These are phyloP conservation scores for Phocoena sinus DNA, from an alignment of 2,113 vertebrate genomes.

Conservation along the genomic window DNA sequence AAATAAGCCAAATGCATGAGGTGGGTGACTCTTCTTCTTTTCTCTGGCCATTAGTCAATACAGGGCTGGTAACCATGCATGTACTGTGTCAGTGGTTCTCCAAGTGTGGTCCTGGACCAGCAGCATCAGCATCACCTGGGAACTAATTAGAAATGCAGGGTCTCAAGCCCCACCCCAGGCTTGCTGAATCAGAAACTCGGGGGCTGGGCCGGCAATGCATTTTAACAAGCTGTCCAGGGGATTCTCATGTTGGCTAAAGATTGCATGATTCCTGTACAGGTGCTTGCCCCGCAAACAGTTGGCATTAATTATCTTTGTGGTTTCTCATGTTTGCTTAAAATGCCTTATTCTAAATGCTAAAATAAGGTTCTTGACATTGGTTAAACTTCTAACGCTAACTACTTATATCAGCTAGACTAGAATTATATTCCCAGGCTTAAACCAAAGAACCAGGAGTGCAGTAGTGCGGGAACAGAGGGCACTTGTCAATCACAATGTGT, in stretches of 20 bases:
- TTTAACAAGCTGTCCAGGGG: background rate
- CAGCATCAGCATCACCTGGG: background rate
- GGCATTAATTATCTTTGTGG: background rate
- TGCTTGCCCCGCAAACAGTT: background rate
- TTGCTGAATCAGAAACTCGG: background rate
- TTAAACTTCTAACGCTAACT: background rate
- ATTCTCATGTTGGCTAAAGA: background rate
- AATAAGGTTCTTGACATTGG: background rate
- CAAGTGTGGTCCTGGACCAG: background rate
- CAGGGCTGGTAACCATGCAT: background rate
- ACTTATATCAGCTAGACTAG: background rate
- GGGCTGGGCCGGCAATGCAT: background rate
- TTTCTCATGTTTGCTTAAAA: background rate
- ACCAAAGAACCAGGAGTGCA: background rate
- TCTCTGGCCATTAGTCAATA: background rate
- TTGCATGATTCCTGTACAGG: background rate
- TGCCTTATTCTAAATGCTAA: background rate
- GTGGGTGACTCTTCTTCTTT: background rate
- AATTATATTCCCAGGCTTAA: background rate
- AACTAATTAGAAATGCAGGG: background rate
- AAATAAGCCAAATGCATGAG: background rate
- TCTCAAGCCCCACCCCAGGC: background rate
- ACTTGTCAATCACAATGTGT: background rate
- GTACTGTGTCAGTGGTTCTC: background rate
- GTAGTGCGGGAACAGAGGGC: background rate